A percentile compares a stretch with the other conserved stretches of the same genome.
phyloP scores from a whole-genome alignment of 1,140 invertebrate species.

The Drosophila pandora region DNA sequence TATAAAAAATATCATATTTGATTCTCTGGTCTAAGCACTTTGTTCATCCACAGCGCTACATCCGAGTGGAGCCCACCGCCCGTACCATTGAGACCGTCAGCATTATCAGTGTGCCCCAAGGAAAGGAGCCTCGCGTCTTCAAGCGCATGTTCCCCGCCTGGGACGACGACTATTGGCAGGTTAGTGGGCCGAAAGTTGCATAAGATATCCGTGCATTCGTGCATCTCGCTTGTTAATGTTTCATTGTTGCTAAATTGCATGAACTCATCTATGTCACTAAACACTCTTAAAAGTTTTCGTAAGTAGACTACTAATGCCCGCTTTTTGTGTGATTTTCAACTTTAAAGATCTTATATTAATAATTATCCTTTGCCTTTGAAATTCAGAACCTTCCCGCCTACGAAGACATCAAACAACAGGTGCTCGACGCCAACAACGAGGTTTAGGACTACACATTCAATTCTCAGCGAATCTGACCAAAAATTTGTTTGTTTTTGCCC shows the following conservation, averaged over 20 bases:
- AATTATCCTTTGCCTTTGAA: neutral
- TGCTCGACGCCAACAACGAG: constrained; percentile 70
- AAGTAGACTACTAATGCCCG: constrained; percentile 39
- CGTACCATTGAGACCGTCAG: constrained; percentile 85
- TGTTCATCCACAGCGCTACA: constrained; percentile 85
- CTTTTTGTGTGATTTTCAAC: neutral
- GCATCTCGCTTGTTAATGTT: constrained; percentile 6
- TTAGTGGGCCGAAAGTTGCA: constrained; percentile 66
- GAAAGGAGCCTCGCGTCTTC: constrained; percentile 88
- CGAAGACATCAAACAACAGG: constrained; percentile 64
- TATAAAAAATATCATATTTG: neutral
- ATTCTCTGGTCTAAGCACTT: neutral
- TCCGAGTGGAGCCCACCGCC: constrained; percentile 85
- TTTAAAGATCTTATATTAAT: neutral
- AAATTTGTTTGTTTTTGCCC: constrained; percentile 59
- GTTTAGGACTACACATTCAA: constrained; percentile 37
- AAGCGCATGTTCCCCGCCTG: constrained; percentile 88
- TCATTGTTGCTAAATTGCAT: constrained; percentile 11
- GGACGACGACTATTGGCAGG: constrained; percentile 87
- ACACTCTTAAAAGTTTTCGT: constrained; percentile 34
- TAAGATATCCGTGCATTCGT: neutral
- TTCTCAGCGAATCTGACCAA: constrained; percentile 70
- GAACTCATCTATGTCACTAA: constrained; percentile 25
- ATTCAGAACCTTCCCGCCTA: constrained; percentile 57
- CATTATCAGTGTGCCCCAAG: constrained; percentile 88